phyloP scores from a whole-genome alignment of 2,888 invertebrate species.

The Orthosia gracilis region DNA sequence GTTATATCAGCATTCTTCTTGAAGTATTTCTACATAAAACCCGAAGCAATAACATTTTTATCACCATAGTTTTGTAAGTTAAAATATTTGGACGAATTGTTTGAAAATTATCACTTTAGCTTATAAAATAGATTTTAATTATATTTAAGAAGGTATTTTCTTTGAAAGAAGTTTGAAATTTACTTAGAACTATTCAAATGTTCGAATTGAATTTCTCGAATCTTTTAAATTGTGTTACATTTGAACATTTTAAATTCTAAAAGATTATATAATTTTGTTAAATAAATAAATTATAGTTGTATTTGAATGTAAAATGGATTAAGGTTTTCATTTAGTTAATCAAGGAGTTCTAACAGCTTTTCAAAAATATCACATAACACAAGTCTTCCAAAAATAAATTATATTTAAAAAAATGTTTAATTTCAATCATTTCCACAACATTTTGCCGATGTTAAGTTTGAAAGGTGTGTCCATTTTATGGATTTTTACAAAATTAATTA shows the following conservation, averaged over 20 bases:
- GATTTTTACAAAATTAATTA: not conserved
- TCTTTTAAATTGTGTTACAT: conserved; percentile 26
- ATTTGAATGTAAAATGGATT: conserved; percentile 31
- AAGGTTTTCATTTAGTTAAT: conserved; percentile 14
- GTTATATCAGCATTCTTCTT: conserved; percentile 1
- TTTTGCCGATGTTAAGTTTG: conserved; percentile 5
- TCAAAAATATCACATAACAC: conserved; percentile 28
- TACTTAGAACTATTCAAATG: conserved; percentile 10
- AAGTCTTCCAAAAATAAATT: conserved; percentile 61
- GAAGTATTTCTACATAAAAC: conserved; percentile 42
- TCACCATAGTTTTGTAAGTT: conserved; percentile 38
- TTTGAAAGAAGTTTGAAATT: conserved; percentile 24
- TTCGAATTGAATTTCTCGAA: conserved; percentile 11
- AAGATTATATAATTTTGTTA: conserved; percentile 20
- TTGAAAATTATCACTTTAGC: conserved; percentile 28
- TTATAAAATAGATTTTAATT: conserved; percentile 37
- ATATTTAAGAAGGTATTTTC: conserved; percentile 18
- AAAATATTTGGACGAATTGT: conserved; percentile 21
- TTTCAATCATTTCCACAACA: conserved; percentile 10
- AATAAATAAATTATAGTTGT: conserved; percentile 23
- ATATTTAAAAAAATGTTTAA: conserved; percentile 10
- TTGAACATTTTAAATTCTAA: conserved; percentile 5
- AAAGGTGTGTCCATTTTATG: conserved; percentile 28
- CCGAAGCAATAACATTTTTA: conserved; percentile 47
- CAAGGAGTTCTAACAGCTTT: conserved; percentile 13